Conservation (phyloP, 2,113 vertebrate genomes). For the Ursus arctos region DNA sequence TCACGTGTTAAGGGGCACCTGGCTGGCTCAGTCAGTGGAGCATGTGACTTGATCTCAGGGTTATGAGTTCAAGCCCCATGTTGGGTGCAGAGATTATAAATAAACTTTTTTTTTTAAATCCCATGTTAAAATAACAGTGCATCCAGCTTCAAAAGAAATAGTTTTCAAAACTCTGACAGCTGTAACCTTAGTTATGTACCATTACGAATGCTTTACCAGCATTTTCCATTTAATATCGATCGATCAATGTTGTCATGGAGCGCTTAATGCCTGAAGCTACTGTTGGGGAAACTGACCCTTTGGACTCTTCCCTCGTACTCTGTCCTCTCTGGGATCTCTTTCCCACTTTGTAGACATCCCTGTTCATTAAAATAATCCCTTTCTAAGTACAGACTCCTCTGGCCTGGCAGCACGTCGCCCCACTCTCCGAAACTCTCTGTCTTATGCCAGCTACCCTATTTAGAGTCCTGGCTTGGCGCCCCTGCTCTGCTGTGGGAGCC, state of each 20-base stretch:
- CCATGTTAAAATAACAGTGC: not conserved
- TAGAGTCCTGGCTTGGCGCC: not conserved
- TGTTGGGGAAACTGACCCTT: not conserved
- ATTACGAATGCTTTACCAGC: rapidly evolving
- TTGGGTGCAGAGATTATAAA: not conserved
- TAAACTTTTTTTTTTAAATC: not conserved
- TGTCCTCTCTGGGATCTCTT: not conserved
- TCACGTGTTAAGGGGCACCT: not conserved
- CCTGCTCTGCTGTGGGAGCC: too few relatives aligned
- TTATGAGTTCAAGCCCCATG: not conserved
- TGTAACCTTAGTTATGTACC: not conserved
- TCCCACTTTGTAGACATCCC: too few relatives aligned
- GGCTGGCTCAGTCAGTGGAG: not conserved
- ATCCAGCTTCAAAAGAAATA: not conserved
- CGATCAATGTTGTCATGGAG: rapidly evolving
- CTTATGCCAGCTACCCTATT: not conserved
- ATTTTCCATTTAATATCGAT: not conserved
- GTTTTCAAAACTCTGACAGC: not conserved
- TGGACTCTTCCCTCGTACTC: not conserved
- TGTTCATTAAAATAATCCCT: not conserved
- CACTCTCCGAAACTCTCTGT: not conserved
- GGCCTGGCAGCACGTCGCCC: not conserved
- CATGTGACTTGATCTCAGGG: not conserved
- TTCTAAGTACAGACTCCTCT: not conserved
- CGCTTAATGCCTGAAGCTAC: rapidly evolving